phyloP scores from a whole-genome alignment of 2,888 invertebrate genomes.

The Portevinia maculata region DNA sequence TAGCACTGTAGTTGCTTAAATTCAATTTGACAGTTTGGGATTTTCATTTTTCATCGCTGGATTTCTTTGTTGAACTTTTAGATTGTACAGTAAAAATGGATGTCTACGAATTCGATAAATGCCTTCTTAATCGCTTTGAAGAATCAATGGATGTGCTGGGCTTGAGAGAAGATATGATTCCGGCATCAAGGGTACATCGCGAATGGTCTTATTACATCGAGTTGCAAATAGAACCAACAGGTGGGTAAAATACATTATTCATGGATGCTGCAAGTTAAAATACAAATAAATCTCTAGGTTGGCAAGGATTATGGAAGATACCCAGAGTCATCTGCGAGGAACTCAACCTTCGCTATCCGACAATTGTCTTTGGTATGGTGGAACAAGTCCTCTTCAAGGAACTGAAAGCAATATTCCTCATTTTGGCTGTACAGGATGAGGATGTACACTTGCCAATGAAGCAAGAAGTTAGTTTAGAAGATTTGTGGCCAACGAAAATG shows the following conservation, averaged over 20 bases:
- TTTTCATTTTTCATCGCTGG: neutral
- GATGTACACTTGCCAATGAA: conserved; percentile 84
- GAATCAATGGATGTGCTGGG: conserved; percentile 84
- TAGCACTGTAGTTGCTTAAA: conserved; percentile 35
- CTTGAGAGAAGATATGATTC: conserved; percentile 81
- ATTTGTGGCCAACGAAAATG: conserved; percentile 85
- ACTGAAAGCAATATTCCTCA: conserved; percentile 84
- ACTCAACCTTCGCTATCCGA: conserved; percentile 85
- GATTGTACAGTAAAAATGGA: conserved; percentile 82
- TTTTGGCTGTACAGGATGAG: conserved; percentile 85
- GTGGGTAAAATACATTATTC: conserved; percentile 71
- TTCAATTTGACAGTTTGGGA: conserved; percentile 64
- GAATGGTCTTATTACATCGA: conserved; percentile 85
- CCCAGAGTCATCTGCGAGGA: conserved; percentile 85
- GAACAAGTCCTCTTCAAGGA: conserved; percentile 83
- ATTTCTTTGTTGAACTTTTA: neutral
- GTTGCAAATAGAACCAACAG: conserved; percentile 84
- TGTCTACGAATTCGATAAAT: conserved; percentile 85
- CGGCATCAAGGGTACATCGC: conserved; percentile 83
- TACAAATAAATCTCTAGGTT: conserved; percentile 81
- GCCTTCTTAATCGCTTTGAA: conserved; percentile 84
- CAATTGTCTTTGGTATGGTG: conserved; percentile 85
- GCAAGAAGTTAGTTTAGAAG: conserved; percentile 84
- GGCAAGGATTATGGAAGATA: conserved; percentile 87
- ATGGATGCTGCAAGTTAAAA: too few species aligned